Base-by-base conservation (phyloP, 2,797 vertebrate genomes). In the Gymnoscopelus braueri region DNA sequence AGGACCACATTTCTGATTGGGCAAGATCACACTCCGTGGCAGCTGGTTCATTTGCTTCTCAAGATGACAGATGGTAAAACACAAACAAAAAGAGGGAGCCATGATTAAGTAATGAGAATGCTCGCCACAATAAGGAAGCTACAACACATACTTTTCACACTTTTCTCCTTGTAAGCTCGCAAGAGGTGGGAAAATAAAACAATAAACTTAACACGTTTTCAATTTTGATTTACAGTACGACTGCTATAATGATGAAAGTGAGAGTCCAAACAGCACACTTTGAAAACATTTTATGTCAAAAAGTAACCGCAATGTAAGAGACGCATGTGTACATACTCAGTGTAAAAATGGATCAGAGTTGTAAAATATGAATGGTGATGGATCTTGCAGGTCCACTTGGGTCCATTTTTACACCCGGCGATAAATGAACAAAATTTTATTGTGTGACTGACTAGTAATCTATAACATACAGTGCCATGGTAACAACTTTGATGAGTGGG, bases 51-150 rank as follows among this genome's bases (percentile, higher is more conserved):
- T 93, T 94, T 90, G 92, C 91, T 91, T 87, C 89, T 92, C 91
- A 92, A 92, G 88, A 93, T 94, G 93, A 93, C 93, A 94, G 93
- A 94, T 94, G 93, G 93, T 91, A 93, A 93, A 93, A 93, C 89
- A 92, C 92, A 93, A 93, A 94, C 91, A 93, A 89, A 92, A 90
- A 94, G 92, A 87, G 85, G 84, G 82, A 87, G 88, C 88, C 90
- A 87, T 91, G 90, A 91, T 93, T 88, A 91, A 91, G 91, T 90
- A 89, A 92, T 92, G 91, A 91, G 89, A 88, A 86, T 75, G 87
- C 83, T 88, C 91, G 86, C 87, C 88, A 86, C 88, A 87, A 90
- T 88, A 84, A 83, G 87, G 80, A 90, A 87, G 84, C 86, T 80
- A 83, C 80, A 71, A 71, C 80, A 82, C 76, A 83, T 60, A 84